phyloP scores from a whole-genome alignment of 2,888 invertebrate species.

The Bhutanitis thaidina region DNA sequence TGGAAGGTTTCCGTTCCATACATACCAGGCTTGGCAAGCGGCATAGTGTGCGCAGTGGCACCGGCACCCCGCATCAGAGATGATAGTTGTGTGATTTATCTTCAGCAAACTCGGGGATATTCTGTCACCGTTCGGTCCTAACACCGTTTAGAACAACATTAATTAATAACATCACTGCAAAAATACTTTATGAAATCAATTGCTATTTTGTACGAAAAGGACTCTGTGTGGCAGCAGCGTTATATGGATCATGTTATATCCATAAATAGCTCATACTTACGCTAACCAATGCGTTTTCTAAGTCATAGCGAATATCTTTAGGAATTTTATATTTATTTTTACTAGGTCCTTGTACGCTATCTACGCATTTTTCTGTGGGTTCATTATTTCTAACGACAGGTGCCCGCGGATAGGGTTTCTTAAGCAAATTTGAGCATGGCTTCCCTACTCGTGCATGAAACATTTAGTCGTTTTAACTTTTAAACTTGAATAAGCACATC shows the following conservation, averaged over 20 bases:
- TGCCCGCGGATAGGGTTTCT: slow-evolving; percentile 1
- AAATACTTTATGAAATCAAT: not conserved
- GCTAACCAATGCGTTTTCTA: slow-evolving; percentile 65
- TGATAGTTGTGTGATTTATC: no score
- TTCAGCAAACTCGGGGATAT: no score
- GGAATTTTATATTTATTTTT: slow-evolving; percentile 53
- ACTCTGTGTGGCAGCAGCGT: no score
- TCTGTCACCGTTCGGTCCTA: no score
- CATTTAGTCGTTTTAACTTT: slow-evolving; percentile 2
- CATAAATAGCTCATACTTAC: slow-evolving; percentile 43
- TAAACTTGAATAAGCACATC: slow-evolving; percentile 3
- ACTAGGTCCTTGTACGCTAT: slow-evolving; percentile 22
- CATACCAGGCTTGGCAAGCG: no score
- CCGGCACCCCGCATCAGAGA: no score
- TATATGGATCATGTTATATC: no score
- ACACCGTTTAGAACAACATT: no score
- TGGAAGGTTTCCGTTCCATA: no score
- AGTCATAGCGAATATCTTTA: slow-evolving; percentile 55
- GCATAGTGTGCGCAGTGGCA: no score
- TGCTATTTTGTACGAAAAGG: slow-evolving; percentile 8
- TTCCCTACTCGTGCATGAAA: slow-evolving; percentile 7
- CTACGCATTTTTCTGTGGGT: slow-evolving; percentile 17
- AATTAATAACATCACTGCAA: not conserved
- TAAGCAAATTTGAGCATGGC: slow-evolving; percentile 1
- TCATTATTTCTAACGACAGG: not conserved